Evolutionary conservation across 2,113 vertebrate species (phyloP).

Genomic region (Propithecus coquereli): DNA sequence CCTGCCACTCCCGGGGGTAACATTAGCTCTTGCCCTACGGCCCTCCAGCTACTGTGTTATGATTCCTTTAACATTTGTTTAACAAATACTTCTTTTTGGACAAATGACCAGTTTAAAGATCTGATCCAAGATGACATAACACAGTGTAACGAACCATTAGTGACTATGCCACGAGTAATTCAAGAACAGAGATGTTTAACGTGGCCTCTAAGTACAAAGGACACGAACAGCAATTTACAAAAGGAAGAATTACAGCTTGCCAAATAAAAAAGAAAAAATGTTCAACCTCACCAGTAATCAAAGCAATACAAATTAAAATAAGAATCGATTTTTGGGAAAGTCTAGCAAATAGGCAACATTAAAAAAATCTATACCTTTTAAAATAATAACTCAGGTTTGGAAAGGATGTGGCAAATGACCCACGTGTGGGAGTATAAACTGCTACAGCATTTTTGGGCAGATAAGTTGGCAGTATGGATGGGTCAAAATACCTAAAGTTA

Average conservation of each 20-base stretch:
- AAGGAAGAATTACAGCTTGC: background rate
- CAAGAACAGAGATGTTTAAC: background rate
- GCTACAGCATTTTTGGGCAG: background rate
- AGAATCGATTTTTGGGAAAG: background rate
- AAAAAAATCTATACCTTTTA: background rate
- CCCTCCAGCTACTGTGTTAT: background rate
- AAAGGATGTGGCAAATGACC: background rate
- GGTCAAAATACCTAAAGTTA: background rate
- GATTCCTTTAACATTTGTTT: conserved; percentile 27
- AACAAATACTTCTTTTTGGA: conserved; percentile 7
- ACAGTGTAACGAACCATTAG: background rate
- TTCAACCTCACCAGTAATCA: background rate
- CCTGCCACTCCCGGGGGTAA: background rate
- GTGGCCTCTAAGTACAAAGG: background rate
- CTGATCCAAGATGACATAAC: background rate
- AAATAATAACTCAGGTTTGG: background rate
- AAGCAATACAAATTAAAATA: background rate
- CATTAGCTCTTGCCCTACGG: background rate
- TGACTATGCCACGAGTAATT: background rate
- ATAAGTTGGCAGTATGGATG: background rate
- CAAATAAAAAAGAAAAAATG: background rate
- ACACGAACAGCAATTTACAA: background rate
- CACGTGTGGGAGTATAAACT: background rate
- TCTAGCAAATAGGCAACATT: background rate
- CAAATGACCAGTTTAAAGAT: conserved; percentile 33